A percentile compares a stretch with the other conserved stretches of the same genome.
Conservation (phyloP, 2,113 vertebrate species). For the Corvus cornix region DNA sequence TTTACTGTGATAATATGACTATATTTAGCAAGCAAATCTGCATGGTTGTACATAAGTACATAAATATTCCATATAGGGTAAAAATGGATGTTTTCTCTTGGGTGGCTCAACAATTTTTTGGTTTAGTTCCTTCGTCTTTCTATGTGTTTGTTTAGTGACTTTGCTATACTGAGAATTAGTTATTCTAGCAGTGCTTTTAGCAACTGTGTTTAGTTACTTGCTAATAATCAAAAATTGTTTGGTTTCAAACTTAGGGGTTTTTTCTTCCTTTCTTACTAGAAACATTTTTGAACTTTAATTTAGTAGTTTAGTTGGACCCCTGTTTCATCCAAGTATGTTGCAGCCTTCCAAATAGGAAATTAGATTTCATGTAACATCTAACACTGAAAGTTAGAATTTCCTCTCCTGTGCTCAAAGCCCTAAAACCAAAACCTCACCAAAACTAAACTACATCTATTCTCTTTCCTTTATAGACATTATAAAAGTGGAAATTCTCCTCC, state of each 20-base stretch:
- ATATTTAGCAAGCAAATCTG: background rate
- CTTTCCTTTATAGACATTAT: background rate
- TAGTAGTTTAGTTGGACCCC: background rate
- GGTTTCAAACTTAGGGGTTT: background rate
- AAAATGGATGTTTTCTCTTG: background rate
- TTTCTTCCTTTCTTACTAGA: background rate
- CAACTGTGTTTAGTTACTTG: background rate
- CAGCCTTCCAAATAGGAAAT: background rate
- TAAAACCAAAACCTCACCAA: background rate
- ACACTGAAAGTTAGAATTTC: background rate
- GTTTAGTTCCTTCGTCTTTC: background rate
- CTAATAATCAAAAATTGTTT: background rate
- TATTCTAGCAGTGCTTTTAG: background rate
- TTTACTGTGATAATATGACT: background rate
- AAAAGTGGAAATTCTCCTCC: background rate
- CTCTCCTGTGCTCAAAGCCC: background rate
- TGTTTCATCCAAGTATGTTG: background rate
- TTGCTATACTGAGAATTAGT: background rate
- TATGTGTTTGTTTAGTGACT: background rate
- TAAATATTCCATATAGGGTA: background rate
- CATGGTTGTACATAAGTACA: background rate
- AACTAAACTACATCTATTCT: background rate
- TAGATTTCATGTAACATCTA: background rate
- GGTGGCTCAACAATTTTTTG: background rate
- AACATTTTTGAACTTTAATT: background rate